Base-by-base conservation (phyloP, 2,888 invertebrate genomes). In the Drosophila neotestacea region DNA sequence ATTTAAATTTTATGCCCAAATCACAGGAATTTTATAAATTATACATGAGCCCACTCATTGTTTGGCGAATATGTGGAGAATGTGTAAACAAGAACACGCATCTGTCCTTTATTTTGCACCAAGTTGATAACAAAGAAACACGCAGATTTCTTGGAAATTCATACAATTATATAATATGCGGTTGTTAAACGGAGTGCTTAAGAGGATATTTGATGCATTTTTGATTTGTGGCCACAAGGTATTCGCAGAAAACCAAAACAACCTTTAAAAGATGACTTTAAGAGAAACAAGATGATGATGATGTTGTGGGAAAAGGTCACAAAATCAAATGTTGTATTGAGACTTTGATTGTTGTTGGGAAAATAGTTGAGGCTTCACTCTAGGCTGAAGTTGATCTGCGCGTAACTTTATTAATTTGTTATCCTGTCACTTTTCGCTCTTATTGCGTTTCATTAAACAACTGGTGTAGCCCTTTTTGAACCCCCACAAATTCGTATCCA, bases 371-470 rank as follows among this genome's bases (percentile, higher is more conserved):
- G 55, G 13, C 39, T 63, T 69, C 48, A 27, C 61, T 47, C 41
- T 52, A 34, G 65, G 63, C 50, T 59, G 51, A 75, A 81, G 69
- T 79, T 76, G 68, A 72, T 69, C 66, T 48, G 64, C 55, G 81
- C 56, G 73, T 67, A 85, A 88, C 81, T 86, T 85, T 84, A 86
- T 86, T 88, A 85, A 85, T 85, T 88, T 85, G 87, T 81, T 88
- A 81, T 72, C 71, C 87, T 84, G 85, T 88, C 88, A 77, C 79
- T 86, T 81, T 79, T 68, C 72, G 76, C 73, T 78, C 71, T 82
- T 75, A 73, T 70, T 73, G 73, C 65, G 64, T 73, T 76, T 74
- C 64, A 76, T 78, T 78, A 63, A 78, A 60, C 70, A 74, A 73
- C 61, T 65, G 64, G 61, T 50, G 54, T 51, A 59, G 55, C 54